phyloP scores from a whole-genome alignment of 2,797 vertebrate genomes.

The Diplodus puntazzo region DNA sequence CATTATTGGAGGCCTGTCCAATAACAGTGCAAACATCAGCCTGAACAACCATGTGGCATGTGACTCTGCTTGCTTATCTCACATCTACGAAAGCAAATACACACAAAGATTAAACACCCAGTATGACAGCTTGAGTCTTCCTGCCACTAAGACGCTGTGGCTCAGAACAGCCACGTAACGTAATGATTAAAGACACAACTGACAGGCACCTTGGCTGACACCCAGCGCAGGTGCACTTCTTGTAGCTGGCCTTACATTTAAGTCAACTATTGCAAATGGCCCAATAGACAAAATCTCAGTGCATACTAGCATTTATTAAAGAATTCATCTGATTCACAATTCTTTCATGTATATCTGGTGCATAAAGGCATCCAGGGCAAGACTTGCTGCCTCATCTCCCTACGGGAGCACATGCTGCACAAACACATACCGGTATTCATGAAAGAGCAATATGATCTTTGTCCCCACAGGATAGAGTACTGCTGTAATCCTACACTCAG shows the following conservation, averaged over 20 bases:
- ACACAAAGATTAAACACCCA: conserved; percentile 38
- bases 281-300: neutral
- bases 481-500: conserved; percentile 73
- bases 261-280: neutral
- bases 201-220: neutral
- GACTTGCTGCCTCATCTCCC: conserved; percentile 41
- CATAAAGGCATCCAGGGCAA: conserved; percentile 32
- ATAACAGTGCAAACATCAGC: conserved; percentile 32
- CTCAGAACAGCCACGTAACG: neutral
- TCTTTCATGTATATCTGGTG: neutral
- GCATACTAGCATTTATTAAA: neutral
- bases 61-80: neutral
- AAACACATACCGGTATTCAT: conserved; percentile 46
- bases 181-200: conserved; percentile 15
- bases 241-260: neutral
- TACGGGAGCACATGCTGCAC: conserved; percentile 38
- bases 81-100: conserved; percentile 44
- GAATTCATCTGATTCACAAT: neutral
- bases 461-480: conserved; percentile 70
- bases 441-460: conserved; percentile 78
- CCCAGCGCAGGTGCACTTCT: neutral
- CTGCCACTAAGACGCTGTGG: neutral
- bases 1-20: conserved; percentile 13
- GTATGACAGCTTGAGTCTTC: conserved; percentile 17
- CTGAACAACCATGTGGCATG: conserved; percentile 14